phyloP scores from a whole-genome alignment of 2,888 invertebrate genomes.

The Amiota mariae region DNA sequence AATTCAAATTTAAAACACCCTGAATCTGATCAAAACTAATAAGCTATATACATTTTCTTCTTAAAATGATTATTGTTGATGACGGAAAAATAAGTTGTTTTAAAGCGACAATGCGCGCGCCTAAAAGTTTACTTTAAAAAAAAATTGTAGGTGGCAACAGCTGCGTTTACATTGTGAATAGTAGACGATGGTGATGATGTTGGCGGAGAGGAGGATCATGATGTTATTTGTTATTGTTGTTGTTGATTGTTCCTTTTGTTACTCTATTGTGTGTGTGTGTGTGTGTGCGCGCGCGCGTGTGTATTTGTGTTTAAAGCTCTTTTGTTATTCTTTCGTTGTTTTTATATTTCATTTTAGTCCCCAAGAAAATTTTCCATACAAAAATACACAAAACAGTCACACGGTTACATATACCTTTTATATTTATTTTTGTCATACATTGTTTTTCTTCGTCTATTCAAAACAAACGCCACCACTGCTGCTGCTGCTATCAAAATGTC shows the following conservation, averaged over 20 bases:
- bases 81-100: background rate
- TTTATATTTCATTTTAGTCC: constrained; percentile 11
- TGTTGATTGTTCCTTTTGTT: background rate
- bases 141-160: constrained; percentile 10
- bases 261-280: constrained; percentile 4
- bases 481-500: no score
- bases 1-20: no score
- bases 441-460: background rate
- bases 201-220: no score
- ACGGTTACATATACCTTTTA: background rate
- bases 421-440: constrained; percentile 30
- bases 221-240: background rate
- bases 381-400: background rate
- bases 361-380: constrained; percentile 14
- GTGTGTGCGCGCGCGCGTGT: no score
- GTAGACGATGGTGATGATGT: background rate
- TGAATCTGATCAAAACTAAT: no score
- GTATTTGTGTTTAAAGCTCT: background rate
- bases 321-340: constrained; percentile 5
- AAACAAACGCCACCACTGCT: no score
- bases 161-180: constrained; percentile 7
- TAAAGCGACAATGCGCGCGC: background rate
- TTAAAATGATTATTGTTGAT: no score
- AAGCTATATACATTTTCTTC: no score
- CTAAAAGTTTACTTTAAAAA: constrained; percentile 36